Conservation (phyloP, 2,888 invertebrate species). For the Tenthredo scrophulariae region DNA sequence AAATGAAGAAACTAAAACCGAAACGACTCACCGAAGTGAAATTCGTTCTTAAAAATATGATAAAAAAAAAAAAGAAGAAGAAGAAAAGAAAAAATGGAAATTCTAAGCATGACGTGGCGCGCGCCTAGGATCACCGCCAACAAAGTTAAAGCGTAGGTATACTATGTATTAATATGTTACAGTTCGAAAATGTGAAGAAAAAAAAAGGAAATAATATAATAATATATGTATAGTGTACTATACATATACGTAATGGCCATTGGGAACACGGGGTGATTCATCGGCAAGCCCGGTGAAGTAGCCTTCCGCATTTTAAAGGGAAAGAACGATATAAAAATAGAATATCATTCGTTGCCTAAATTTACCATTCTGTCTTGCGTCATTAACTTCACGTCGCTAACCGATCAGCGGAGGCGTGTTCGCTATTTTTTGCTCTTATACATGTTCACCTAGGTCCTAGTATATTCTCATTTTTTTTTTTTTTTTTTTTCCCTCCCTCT, state of each 20-base stretch:
- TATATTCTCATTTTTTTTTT: background rate
- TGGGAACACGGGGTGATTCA: constrained; percentile 15
- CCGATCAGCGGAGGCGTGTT: constrained; percentile 13
- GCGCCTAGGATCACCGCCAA: too few species aligned
- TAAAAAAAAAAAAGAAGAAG: too few species aligned
- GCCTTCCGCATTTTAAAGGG: constrained; percentile 31
- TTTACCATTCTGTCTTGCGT: constrained; percentile 33
- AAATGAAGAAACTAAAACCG: too few species aligned
- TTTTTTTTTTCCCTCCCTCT: background rate
- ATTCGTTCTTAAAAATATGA: too few species aligned
- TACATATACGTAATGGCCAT: constrained; percentile 1
- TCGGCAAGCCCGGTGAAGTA: background rate
- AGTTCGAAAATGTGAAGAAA: background rate
- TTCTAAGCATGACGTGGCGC: too few species aligned
- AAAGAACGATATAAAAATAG: constrained; percentile 48
- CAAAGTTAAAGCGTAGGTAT: background rate
- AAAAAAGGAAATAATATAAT: background rate
- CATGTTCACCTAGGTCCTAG: background rate
- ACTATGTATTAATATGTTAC: background rate
- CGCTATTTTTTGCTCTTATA: constrained; percentile 15
- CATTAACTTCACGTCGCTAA: constrained; percentile 35
- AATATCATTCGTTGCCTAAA: constrained; percentile 40
- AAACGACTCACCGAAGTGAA: too few species aligned
- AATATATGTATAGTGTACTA: background rate
- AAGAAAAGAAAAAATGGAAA: too few species aligned